Percentiles rank a stretch among this genome's conserved stretches.
These are phyloP conservation scores for Ceyx erithaca DNA, from an alignment of 2,797 vertebrate genomes.

Conservation along the genomic window DNA sequence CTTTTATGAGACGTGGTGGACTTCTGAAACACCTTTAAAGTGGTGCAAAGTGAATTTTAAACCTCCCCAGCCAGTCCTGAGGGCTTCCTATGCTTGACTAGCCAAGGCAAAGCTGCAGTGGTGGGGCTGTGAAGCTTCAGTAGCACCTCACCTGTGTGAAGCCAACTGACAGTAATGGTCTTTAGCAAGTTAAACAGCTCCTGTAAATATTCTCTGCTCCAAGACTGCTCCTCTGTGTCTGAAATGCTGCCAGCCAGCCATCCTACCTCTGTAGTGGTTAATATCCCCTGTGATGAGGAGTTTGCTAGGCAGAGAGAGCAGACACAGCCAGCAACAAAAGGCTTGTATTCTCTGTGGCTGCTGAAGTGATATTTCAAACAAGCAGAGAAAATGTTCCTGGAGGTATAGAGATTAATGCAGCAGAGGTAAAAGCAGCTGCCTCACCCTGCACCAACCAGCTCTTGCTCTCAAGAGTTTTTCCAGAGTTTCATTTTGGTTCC, in stretches of 20 bases:
- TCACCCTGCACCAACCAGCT: fast-evolving
- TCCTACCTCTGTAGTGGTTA: not conserved
- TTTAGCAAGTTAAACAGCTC: not conserved
- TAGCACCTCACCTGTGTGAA: not conserved
- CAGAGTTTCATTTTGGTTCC: not conserved
- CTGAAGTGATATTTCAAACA: not conserved
- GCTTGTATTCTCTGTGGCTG: not conserved
- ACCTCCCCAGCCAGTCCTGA: not conserved
- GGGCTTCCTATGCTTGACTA: not conserved
- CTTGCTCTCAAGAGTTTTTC: not conserved
- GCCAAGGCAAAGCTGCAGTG: fast-evolving
- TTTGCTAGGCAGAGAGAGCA: not conserved
- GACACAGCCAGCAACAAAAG: not conserved
- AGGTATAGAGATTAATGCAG: not conserved
- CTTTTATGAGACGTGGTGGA: not conserved
- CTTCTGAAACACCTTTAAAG: not conserved
- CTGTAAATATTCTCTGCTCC: not conserved
- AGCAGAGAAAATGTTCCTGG: not conserved
- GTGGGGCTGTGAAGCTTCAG: not conserved
- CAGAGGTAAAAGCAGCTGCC: not conserved
- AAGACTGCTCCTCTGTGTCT: not conserved
- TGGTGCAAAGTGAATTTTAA: not conserved
- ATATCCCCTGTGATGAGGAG: not conserved
- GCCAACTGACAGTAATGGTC: not conserved
- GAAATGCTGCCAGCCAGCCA: not conserved